Evolutionary conservation across 2,797 vertebrate genomes (phyloP), one percentile per base, ranked within the genome.

Genomic region (Enteromius viviparus): DNA sequence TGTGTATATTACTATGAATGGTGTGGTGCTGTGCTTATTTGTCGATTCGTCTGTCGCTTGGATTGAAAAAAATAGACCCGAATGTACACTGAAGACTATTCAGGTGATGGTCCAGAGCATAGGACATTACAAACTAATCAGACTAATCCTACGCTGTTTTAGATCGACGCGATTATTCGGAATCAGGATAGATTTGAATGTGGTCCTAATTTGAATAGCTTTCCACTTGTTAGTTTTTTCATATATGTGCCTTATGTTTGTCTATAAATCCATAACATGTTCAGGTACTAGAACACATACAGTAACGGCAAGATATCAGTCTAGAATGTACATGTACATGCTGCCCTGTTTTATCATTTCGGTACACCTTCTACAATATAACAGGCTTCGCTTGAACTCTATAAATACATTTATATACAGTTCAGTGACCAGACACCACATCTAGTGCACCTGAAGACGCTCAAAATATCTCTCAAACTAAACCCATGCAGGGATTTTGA

Each of bases 181-280:
- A 60, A 21, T 23, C 53, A 4, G 53, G 26, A 72, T 47, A 70
- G 58, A n/a, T 53, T 82, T 76, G 81, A 77, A 70, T 78, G 78
- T 83, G 80, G 74, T 85, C 60, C 40, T 84, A 55, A 80, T 77
- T 70, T 92, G 80, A 89, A 83, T 91, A 89, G 89, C 80, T 83
- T 82, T 86, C 76, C 74, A 78, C 75, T 83, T 80, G 76, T 79
- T 85, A 68, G 75, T 74, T 84, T 75, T 87, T 81, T 80, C 86
- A 88, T 92, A 91, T 92, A 93, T 92, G 94, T 96, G 95, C 95
- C 95, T 96, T 96, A 95, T 93, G 92, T 94, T 95, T 93, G 88
- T 93, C 93, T 94, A 87, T 92, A 87, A 90, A 84, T 93, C 90
- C 89, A 91, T 93, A 90, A 90, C 89, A 91, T 93, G 26, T 93